phyloP scores from a whole-genome alignment of 2,113 vertebrate species.

The Trichomycterus rosablanca region DNA sequence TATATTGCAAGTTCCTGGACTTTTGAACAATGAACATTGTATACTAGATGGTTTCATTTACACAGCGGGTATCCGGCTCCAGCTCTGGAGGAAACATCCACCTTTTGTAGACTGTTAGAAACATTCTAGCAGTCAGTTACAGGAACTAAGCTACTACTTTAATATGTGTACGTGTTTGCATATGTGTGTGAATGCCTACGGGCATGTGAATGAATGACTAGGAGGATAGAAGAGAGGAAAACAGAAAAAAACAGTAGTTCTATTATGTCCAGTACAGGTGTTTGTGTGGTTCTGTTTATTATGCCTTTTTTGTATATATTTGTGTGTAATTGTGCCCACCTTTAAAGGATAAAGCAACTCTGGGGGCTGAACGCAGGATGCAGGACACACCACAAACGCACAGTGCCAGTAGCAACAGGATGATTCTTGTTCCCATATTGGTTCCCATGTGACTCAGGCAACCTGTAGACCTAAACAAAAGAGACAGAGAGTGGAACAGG shows the following conservation, averaged over 20 bases:
- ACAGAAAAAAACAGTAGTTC: background rate
- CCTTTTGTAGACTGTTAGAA: constrained; percentile 65
- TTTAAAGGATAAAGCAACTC: constrained; percentile 73
- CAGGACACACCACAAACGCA: constrained; percentile 59
- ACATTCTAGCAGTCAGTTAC: constrained; percentile 54
- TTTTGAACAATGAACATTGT: constrained; percentile 18
- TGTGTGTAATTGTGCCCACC: constrained; percentile 51
- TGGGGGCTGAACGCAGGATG: constrained; percentile 63
- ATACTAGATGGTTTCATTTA: constrained; percentile 11
- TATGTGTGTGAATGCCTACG: background rate
- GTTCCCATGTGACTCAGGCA: constrained; percentile 58
- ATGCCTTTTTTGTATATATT: no score
- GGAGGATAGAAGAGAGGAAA: no score
- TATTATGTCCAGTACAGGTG: no score
- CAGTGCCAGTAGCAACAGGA: constrained; percentile 64
- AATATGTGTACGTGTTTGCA: background rate
- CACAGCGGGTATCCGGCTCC: constrained; percentile 14
- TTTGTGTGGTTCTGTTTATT: no score
- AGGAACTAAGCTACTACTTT: constrained; percentile 51
- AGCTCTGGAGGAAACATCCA: constrained; percentile 58
- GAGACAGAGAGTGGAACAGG: constrained; percentile 16
- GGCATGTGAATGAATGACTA: background rate
- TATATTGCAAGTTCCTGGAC: constrained; percentile 16
- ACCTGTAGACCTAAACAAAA: constrained; percentile 63
- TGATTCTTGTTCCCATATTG: constrained; percentile 53